Base-by-base conservation (phyloP, 2,797 vertebrate genomes). In the Lithobates pipiens region DNA sequence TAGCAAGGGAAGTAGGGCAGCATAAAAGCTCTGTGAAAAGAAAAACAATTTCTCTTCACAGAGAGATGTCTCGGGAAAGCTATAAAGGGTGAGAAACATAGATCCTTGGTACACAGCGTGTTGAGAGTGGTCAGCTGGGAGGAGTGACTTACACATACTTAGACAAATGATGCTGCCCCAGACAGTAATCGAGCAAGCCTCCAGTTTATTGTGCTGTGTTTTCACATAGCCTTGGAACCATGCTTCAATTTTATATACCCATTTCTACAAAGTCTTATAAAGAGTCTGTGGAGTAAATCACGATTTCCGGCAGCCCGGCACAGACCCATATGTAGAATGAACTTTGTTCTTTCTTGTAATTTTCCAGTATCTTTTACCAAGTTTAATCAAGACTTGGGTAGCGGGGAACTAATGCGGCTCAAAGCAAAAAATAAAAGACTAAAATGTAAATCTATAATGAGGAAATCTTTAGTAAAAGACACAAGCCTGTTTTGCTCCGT, bases 401-500 rank as follows among this genome's bases (percentile, higher is more conserved):
- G n/a, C 63, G 57, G 68, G 68, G 25, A 69, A 70, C 54, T 77
- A 44, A 83, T 74, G 72, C 36, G 50, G 21, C 54, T 67, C 80
- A 78, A 39, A 73, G 76, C 6, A 36, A 36, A 69, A 68, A 32
- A 69, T n/a, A 75, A 79, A 80, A 84, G 25, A 80, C 76, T 79
- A 78, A 73, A 83, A 79, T 5, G 1, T 76, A 85, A 80, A 89
- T 89, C 36, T 77, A 42, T 83, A 76, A 80, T 80, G 85, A 88
- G 69, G 63, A 83, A 69, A 75, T 86, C 46, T 87, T 5, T 46
- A 78, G 18, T 65, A 83, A 83, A 81, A 82, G 69, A 76, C 71
- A 63, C 86, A 84, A 89, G 84, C 86, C 87, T 82, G 89, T 84
- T 36, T 29, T 83, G 68, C 57, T 32, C 65, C 86, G 81, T 89